Base-by-base conservation (phyloP, 2,113 vertebrate species). In the Alethe castanea region DNA sequence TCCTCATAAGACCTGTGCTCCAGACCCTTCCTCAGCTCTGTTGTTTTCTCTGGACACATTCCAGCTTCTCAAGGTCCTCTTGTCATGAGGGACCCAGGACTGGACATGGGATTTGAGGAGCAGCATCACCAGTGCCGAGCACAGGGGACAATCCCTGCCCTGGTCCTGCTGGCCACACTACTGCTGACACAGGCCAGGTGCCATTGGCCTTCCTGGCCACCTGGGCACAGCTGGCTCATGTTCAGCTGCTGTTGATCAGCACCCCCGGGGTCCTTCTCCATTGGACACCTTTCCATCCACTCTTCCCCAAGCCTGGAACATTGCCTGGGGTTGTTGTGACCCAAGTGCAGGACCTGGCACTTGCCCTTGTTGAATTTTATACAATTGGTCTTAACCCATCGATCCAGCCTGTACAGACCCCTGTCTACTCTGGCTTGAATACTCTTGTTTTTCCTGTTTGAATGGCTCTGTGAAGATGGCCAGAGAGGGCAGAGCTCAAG, bases 331-430 rank as follows among this genome's bases (percentile, higher is more conserved):
- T 14, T 40, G 17, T n/a, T 81, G 24, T 47, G 45, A 44, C 18
- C 14, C 31, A 54, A 28, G 28, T 50, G 28, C 15, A 79, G 11
- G 35, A 59, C 23, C 14, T 1, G 2, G 15, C 9, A 56, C 25
- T 35, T 25, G 16, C 11, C 19, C 20, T 45, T 61, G 20, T 33
- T 79, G 28, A 64, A 47, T 22, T 8, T 36, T 19, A 23, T 2
- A 25, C 5, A 50, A 9, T 0, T 66, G 12, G 12, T 19, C 29
- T 83, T 0, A 0, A 25, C 28, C 48, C 26, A 29, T 59, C 0
- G 0, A 73, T 53, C 14, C 31, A 67, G 22, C 8, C 14, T 57
- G 29, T 42, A 20, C 50, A 36, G 20, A 40, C 61, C 11, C 24
- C 15, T 61, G 7, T 28, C 25, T 78, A 13, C 28, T 91, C 64